Evolutionary conservation across 2,113 vertebrate genomes (phyloP).

Genomic region (Gasterosteus aculeatus): DNA sequence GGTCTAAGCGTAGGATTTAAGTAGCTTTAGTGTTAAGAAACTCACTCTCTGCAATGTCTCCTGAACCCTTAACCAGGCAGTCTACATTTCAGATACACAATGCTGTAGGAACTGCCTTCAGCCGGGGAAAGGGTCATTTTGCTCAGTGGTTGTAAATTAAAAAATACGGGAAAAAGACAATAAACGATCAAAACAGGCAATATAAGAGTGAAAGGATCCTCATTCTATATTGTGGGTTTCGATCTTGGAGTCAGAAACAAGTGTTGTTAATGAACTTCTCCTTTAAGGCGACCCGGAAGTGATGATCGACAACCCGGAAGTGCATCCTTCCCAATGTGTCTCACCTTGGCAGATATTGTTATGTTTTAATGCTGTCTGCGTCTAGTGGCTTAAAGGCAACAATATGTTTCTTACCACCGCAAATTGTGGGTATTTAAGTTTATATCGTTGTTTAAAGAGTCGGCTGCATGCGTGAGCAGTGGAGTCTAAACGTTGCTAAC

Average conservation of each 20-base stretch:
- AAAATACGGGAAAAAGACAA: not conserved
- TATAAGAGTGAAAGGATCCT: not conserved
- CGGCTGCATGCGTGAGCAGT: not conserved
- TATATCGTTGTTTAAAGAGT: fast-evolving
- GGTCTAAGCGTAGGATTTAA: not conserved
- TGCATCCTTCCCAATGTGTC: constrained; percentile 71
- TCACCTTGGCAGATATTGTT: not conserved
- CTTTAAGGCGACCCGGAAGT: constrained; percentile 71
- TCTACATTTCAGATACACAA: constrained; percentile 1
- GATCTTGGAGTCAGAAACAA: not conserved
- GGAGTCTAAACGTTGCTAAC: not conserved
- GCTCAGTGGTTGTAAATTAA: not conserved
- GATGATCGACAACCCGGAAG: constrained; percentile 62
- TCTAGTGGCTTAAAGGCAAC: not conserved
- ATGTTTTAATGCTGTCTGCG: not conserved
- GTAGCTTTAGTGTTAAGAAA: not conserved
- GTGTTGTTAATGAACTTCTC: not conserved
- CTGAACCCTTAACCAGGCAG: not conserved
- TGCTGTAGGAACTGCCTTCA: not conserved
- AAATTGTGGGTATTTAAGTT: constrained; percentile 76
- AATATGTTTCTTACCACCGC: constrained; percentile 81
- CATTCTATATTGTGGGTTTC: not conserved
- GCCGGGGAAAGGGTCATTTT: not conserved
- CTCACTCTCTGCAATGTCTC: not conserved
- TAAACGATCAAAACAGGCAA: not conserved